A percentile compares a stretch with the other conserved stretches of the same genome.
These are phyloP conservation scores for Adineta ricciae DNA, from an alignment of 2,888 invertebrate genomes.

Conservation along the genomic window DNA sequence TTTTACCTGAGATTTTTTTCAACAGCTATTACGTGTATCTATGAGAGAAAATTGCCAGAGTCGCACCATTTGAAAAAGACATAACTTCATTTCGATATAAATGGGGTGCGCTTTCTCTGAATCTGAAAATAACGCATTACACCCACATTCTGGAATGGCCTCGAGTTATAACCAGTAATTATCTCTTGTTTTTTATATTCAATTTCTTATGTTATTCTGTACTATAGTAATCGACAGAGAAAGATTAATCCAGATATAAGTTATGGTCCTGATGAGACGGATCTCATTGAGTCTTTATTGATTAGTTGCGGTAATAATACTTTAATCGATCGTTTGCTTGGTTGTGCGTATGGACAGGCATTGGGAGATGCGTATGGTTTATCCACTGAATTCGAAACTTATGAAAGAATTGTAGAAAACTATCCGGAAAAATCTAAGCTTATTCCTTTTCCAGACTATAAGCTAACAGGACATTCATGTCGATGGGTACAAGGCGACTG, in stretches of 20 bases:
- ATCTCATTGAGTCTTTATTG: not conserved
- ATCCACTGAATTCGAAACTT: conserved; percentile 46
- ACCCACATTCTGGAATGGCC: too few species aligned
- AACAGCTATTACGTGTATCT: too few species aligned
- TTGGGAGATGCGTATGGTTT: conserved; percentile 49
- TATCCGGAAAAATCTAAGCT: conserved; percentile 31
- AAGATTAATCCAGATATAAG: not conserved
- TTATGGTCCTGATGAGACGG: not conserved
- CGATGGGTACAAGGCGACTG: conserved; percentile 48
- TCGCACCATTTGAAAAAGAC: too few species aligned
- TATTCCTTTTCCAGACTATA: conserved; percentile 21
- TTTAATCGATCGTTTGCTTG: conserved; percentile 36
- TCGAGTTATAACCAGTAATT: not conserved
- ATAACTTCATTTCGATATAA: too few species aligned
- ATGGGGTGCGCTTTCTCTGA: too few species aligned
- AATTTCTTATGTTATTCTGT: not conserved
- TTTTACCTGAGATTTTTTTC: too few species aligned
- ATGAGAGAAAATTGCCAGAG: too few species aligned
- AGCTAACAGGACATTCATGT: conserved; percentile 41
- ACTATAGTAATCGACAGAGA: not conserved
- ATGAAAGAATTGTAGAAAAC: conserved; percentile 42
- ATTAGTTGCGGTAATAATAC: not conserved
- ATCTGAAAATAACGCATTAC: too few species aligned
- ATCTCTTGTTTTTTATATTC: not conserved
- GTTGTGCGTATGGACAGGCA: conserved; percentile 49